Base-by-base conservation (phyloP, 2,113 vertebrate species). In the Bubo blakistoni region DNA sequence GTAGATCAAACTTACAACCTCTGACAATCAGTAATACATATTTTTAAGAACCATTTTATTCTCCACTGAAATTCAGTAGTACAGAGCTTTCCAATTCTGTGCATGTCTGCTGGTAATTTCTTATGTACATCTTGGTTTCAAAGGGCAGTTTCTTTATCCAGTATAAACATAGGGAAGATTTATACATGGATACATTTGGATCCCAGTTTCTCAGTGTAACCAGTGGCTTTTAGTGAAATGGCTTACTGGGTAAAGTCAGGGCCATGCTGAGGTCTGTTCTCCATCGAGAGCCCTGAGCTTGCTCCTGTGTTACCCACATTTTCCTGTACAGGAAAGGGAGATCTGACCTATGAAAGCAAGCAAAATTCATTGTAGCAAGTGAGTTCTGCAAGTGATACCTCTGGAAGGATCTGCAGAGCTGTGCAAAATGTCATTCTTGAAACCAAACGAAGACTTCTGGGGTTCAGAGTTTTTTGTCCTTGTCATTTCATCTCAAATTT, bases 21-120 rank as follows among this genome's bases (percentile, higher is more conserved):
- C 65, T 84, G 57, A 81, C 73, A 65, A 62, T 71, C 65, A 71
- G 47, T 81, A 73, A 67, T 92, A 83, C 93, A 81, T 88, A 83
- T 71, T 94, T 95, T 93, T 93, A 83, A 93, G 47, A 74, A 71
- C 32, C 11, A 5, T 90, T 90, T 95, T 70, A 46, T 94, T 88
- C 38, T 86, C 32, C 67, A 32, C 34, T 66, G 36, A 76, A 72
- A 65, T 59, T 63, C 22, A 40, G 51, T 46, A 34, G 9, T 38
- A 52, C 51, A 40, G 54, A 88, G 32, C 20, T 78, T 59, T 92
- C 16, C 25, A 71, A 10, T 52, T 85, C n/a, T 69, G 22, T 80
- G n/a, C 12, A 13, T 42, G n/a, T 77, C 71, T 70, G 32, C 51
- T 73, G 51, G 42, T 66, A 36, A 29, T 57, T 84, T 77, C 76